Conservation (phyloP, 2,797 vertebrate species). For the Manis javanica region DNA sequence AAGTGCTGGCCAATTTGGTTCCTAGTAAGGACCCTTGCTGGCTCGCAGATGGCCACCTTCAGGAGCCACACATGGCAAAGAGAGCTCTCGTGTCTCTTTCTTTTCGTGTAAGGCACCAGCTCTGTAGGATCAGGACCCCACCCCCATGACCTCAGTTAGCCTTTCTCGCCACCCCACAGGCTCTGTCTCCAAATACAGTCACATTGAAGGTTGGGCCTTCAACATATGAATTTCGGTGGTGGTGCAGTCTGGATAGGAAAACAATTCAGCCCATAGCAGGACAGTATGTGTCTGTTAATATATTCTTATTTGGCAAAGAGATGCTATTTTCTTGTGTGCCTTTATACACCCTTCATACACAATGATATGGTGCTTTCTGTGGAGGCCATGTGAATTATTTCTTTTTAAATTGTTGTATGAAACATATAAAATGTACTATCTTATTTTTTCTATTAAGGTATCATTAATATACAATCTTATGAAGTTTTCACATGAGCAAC, state of each 20-base stretch:
- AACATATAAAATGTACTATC: background rate
- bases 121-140: background rate
- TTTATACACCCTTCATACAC: background rate
- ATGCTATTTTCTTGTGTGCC: background rate
- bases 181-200: background rate
- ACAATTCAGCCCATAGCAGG: background rate
- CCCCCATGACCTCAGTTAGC: background rate
- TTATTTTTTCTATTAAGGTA: too few species aligned
- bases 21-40: background rate
- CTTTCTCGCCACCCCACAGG: background rate
- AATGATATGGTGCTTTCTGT: background rate
- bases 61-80: background rate
- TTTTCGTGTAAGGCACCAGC: background rate
- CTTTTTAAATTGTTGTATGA: background rate
- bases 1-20: background rate
- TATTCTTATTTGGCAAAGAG: background rate
- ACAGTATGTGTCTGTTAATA: background rate
- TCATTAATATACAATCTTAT: too few species aligned
- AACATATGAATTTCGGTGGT: background rate
- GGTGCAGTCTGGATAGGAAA: too few species aligned
- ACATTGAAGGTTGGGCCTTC: background rate
- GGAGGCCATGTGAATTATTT: background rate
- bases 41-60: background rate
- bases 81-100: background rate
- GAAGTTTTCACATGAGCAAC: too few species aligned